Conservation (phyloP, 2,113 vertebrate genomes). For the Zosterops pallidus region DNA sequence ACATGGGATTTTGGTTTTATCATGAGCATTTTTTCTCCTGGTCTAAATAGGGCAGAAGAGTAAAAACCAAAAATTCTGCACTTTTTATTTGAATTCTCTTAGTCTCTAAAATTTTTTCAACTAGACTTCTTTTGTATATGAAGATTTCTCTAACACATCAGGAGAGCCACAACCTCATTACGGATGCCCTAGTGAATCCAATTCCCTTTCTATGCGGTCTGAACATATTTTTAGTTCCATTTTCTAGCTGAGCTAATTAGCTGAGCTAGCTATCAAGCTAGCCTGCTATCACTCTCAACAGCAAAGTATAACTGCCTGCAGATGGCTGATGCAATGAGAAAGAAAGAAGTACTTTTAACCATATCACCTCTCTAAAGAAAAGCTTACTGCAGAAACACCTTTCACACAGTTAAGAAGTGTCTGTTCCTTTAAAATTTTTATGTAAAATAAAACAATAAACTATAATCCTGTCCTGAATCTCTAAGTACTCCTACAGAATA, state of each 20-base stretch:
- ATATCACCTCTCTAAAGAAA: not conserved
- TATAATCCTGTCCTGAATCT: not conserved
- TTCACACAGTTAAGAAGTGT: not conserved
- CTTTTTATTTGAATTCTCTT: not conserved
- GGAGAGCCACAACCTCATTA: not conserved
- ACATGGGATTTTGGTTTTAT: not conserved
- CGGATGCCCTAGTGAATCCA: not conserved
- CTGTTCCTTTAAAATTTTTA: not conserved
- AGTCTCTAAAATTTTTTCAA: not conserved
- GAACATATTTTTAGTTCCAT: not conserved
- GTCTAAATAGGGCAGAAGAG: not conserved
- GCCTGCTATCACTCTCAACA: not conserved
- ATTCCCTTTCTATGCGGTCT: not conserved
- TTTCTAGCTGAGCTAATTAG: not conserved
- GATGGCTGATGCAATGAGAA: not conserved
- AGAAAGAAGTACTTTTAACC: not conserved
- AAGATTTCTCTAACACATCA: not conserved
- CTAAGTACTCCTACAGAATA: not conserved
- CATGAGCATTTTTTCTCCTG: not conserved
- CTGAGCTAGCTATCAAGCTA: no score
- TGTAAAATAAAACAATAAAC: not conserved
- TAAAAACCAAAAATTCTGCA: not conserved
- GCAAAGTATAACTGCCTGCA: not conserved
- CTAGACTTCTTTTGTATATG: not conserved
- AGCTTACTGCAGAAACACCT: not conserved